These are phyloP conservation scores for Centroberyx gerrardi DNA, from an alignment of 2,797 vertebrate species.

Conservation along the genomic window DNA sequence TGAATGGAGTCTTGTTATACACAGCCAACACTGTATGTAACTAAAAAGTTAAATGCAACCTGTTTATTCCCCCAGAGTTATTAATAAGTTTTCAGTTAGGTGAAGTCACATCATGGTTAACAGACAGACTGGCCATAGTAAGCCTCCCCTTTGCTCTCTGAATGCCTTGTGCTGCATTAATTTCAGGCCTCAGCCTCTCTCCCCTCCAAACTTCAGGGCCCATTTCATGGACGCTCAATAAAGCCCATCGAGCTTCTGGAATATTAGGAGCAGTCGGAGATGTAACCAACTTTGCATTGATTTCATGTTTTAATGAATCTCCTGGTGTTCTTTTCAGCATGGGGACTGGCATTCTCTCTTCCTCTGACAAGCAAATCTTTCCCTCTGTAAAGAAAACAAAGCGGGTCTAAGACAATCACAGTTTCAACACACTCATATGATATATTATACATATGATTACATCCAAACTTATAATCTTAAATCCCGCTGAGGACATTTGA, in stretches of 20 bases:
- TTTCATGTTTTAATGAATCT: conserved; percentile 45
- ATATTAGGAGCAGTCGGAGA: conserved; percentile 28
- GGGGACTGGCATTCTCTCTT: not conserved
- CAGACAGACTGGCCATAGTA: not conserved
- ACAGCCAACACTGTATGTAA: too few relatives aligned
- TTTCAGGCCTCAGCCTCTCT: not conserved
- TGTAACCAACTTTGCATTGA: conserved; percentile 36
- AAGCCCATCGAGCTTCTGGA: conserved; percentile 20
- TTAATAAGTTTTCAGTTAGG: not conserved
- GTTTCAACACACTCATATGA: not conserved
- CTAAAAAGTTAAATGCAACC: too few relatives aligned
- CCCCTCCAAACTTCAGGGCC: conserved; percentile 11
- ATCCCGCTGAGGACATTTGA: conserved; percentile 38
- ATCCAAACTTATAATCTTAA: not conserved
- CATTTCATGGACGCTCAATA: conserved; percentile 23
- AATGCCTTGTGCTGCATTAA: conserved; percentile 8
- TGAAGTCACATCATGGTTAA: not conserved
- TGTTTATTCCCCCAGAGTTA: too few relatives aligned
- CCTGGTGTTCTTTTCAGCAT: conserved; percentile 11
- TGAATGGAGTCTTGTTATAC: too few relatives aligned
- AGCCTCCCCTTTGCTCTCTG: not conserved
- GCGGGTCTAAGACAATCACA: not conserved
- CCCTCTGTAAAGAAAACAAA: conserved; percentile 10
- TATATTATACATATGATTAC: too few relatives aligned
- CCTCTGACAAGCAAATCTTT: not conserved